phyloP scores from a whole-genome alignment of 2,797 vertebrate genomes.

The Premnoplex brunnescens region DNA sequence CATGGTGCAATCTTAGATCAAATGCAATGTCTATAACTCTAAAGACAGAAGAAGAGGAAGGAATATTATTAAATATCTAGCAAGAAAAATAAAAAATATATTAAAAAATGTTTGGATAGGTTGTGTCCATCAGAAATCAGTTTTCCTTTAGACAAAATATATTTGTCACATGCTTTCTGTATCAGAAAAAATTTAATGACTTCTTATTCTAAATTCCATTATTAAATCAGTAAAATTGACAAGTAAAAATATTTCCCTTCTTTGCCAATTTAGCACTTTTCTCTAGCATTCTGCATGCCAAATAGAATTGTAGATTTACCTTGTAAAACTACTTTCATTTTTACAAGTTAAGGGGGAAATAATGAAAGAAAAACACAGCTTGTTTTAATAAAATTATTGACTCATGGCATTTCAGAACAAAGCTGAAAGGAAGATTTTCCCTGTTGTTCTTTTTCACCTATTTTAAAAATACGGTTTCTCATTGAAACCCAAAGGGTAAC shows the following conservation, averaged over 20 bases:
- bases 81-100: not conserved
- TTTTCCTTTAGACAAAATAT: not conserved
- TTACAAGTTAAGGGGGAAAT: not conserved
- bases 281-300: not conserved
- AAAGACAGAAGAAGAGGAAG: not conserved
- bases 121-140: not conserved
- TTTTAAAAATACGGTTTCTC: not conserved
- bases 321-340: not conserved
- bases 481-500: not conserved
- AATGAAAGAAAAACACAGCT: not conserved
- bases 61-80: not conserved
- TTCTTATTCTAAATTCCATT: constrained; percentile 32
- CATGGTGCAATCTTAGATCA: not conserved
- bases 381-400: constrained; percentile 4
- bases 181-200: not conserved
- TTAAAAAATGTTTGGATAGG: not conserved
- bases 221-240: not conserved
- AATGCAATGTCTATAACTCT: not conserved
- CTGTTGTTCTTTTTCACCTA: not conserved
- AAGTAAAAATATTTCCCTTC: constrained; percentile 32
- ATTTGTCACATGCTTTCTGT: not conserved
- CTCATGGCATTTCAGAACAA: not conserved
- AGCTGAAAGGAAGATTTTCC: not conserved
- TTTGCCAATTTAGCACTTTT: constrained; percentile 11
- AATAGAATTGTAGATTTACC: not conserved